phyloP scores from a whole-genome alignment of 2,113 vertebrate species.

The Elgaria multicarinata region DNA sequence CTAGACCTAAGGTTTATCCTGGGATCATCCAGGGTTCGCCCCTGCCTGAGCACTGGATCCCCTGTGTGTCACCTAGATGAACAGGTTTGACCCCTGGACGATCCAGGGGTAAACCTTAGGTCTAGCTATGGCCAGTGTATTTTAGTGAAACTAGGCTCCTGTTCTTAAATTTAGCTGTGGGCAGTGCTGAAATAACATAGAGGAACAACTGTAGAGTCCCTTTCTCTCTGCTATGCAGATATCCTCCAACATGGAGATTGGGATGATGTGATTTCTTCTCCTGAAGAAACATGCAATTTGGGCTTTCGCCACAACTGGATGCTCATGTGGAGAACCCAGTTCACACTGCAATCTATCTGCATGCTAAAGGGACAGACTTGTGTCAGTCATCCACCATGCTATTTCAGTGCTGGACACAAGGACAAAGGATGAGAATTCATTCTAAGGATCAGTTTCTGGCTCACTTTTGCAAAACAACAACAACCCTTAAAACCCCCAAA shows the following conservation, averaged over 20 bases:
- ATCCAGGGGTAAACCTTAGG: too few relatives aligned
- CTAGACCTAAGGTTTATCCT: too few relatives aligned
- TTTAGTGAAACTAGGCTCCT: slow-evolving; percentile 22
- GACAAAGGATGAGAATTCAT: neutral
- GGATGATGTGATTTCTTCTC: neutral
- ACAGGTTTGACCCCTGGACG: too few relatives aligned
- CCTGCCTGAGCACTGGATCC: too few relatives aligned
- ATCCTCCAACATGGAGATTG: neutral
- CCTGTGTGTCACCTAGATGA: too few relatives aligned
- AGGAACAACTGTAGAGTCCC: neutral
- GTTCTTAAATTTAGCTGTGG: too few relatives aligned
- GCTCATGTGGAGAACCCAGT: neutral
- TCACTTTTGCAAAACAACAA: neutral
- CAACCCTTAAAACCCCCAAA: too few relatives aligned
- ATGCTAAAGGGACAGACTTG: neutral
- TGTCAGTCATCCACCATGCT: neutral
- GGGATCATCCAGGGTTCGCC: too few relatives aligned
- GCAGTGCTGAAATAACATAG: neutral
- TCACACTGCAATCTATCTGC: neutral
- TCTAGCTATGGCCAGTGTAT: too few relatives aligned
- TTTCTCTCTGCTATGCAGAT: neutral
- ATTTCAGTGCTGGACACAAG: neutral
- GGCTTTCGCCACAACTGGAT: neutral
- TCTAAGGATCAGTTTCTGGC: too few relatives aligned
- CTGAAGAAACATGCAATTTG: neutral